These are phyloP conservation scores for Bufo gargarizans DNA, from an alignment of 2,113 vertebrate genomes.

Conservation along the genomic window DNA sequence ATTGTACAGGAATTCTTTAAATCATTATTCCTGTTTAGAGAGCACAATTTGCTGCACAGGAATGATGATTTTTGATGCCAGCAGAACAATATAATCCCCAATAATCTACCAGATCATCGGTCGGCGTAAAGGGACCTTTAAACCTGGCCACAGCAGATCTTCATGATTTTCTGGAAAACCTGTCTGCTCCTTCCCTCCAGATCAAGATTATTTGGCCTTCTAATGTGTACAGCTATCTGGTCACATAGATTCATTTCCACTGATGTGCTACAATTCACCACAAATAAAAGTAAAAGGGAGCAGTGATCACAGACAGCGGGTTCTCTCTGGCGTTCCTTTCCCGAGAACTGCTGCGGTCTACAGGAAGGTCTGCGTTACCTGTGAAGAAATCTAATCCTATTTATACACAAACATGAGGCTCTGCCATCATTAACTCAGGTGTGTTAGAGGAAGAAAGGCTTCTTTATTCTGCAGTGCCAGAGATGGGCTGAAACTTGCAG, in stretches of 20 bases:
- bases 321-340: neutral
- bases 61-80: too few relatives aligned
- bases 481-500: constrained; percentile 15
- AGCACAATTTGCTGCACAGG: too few relatives aligned
- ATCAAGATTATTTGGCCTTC: neutral
- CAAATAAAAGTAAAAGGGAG: neutral
- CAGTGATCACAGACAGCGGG: neutral
- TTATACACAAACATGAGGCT: neutral
- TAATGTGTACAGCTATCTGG: neutral
- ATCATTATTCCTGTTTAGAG: too few relatives aligned
- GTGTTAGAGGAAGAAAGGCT: constrained; percentile 25
- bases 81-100: too few relatives aligned
- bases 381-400: neutral
- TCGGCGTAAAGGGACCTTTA: too few relatives aligned
- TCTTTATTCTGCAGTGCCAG: constrained; percentile 8
- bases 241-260: neutral
- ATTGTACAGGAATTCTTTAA: too few relatives aligned
- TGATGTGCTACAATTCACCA: neutral
- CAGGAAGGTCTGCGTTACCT: neutral
- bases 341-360: neutral
- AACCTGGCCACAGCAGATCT: too few relatives aligned
- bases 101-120: too few relatives aligned
- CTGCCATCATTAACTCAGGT: constrained; percentile 4
- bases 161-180: neutral
- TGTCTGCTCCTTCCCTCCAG: neutral